Conservation (phyloP, 1,140 invertebrate species). For the Amphibalanus amphitrite region DNA sequence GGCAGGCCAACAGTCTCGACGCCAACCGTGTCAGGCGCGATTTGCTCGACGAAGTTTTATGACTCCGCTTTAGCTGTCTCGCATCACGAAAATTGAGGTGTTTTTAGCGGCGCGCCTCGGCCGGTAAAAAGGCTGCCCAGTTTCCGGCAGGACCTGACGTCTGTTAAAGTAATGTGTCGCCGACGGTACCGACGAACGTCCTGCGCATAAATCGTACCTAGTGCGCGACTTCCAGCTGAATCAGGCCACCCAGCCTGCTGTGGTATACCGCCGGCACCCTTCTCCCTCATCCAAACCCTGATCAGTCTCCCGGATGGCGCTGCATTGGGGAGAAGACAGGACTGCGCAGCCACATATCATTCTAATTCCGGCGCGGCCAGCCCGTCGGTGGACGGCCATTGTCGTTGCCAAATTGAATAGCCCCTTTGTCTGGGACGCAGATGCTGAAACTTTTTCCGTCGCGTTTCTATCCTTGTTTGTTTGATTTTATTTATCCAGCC, state of each 20-base stretch:
- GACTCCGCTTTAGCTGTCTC: not conserved
- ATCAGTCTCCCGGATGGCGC: too few species aligned
- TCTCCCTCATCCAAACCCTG: too few species aligned
- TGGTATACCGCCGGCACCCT: too few species aligned
- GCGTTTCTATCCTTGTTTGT: not conserved
- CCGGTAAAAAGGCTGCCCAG: not conserved
- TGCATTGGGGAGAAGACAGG: too few species aligned
- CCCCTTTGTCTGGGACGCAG: not conserved
- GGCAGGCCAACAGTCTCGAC: not conserved
- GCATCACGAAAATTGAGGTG: not conserved
- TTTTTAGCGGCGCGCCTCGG: not conserved
- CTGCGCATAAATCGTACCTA: too few species aligned
- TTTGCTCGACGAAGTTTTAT: not conserved
- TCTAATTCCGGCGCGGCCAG: not conserved
- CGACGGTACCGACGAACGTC: too few species aligned
- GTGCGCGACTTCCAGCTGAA: too few species aligned
- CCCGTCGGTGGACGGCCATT: not conserved
- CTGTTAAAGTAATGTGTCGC: too few species aligned
- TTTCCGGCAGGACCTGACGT: too few species aligned
- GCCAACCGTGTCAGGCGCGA: not conserved
- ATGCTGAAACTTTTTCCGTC: not conserved
- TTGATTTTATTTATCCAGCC: slow-evolving; percentile 2
- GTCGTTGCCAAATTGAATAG: not conserved
- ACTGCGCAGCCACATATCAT: not conserved
- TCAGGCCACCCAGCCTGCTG: too few species aligned